Conservation (phyloP, 53 echinoderm and acorn worm genomes). For the Crossaster papposus region DNA sequence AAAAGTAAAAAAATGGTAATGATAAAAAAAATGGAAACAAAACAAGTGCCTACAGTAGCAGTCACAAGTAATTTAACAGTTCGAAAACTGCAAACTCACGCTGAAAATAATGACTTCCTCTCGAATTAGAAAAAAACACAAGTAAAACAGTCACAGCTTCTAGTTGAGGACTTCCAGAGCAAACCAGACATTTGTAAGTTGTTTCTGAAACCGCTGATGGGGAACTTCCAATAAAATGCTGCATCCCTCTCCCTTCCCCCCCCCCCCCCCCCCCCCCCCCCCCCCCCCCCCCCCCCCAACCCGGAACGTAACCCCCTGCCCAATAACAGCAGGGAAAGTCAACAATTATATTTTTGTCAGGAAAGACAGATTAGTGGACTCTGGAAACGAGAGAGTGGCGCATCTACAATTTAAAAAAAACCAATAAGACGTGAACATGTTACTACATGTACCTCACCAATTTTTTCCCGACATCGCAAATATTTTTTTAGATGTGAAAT, state of each 20-base stretch:
- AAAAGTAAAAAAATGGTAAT: too few relatives aligned
- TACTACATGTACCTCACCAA: too few relatives aligned
- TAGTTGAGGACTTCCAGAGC: neutral
- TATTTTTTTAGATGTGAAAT: too few relatives aligned
- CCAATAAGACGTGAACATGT: too few relatives aligned
- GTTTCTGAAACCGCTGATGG: neutral
- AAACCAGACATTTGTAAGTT: neutral
- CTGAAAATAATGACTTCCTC: conserved; percentile 13
- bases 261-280: too few relatives aligned
- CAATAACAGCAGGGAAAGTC: neutral
- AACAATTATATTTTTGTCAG: neutral
- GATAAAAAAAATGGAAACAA: too few relatives aligned
- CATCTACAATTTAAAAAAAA: too few relatives aligned
- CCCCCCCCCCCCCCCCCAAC: too few relatives aligned
- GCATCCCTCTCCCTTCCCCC: too few relatives aligned
- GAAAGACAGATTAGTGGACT: neutral
- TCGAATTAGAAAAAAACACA: neutral
- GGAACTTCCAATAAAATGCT: neutral
- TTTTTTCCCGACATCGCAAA: too few relatives aligned
- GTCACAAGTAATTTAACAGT: neutral
- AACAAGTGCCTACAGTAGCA: too few relatives aligned
- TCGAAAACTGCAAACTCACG: conserved; percentile 31
- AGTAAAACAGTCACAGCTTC: neutral
- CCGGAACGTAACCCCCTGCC: neutral
- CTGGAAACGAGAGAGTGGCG: too few relatives aligned